Evolutionary conservation across 2,888 invertebrate species (phyloP).

Genomic region (Nowickia ferox): DNA sequence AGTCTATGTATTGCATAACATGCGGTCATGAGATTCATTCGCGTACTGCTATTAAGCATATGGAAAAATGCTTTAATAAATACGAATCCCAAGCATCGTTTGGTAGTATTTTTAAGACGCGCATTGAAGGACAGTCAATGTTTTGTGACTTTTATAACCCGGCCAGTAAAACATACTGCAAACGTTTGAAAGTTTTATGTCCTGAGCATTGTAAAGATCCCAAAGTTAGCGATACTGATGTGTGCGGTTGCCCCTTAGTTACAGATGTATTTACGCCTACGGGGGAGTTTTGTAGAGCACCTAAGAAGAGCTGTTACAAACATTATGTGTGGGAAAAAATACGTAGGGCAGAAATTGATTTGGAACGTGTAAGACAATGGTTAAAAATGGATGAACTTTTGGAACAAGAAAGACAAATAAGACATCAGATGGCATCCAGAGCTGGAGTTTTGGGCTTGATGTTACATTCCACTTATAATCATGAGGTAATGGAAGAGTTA

Average conservation of each 20-base stretch:
- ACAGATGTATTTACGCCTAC: constrained; percentile 92
- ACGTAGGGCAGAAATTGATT: constrained; percentile 95
- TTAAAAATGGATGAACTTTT: constrained; percentile 95
- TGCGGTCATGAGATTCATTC: constrained; percentile 98
- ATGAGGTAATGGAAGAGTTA: constrained; percentile 92
- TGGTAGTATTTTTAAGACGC: constrained; percentile 96
- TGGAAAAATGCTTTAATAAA: constrained; percentile 99
- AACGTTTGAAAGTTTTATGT: constrained; percentile 96
- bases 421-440: constrained; percentile 88
- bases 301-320: constrained; percentile 94
- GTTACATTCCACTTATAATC: constrained; percentile 98
- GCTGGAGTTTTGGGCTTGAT: constrained; percentile 96
- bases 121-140: constrained; percentile 97
- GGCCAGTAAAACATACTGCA: constrained; percentile 95
- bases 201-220: constrained; percentile 98
- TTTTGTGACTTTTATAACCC: constrained; percentile 98
- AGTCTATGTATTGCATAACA: constrained; percentile 96
- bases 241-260: constrained; percentile 96
- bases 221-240: constrained; percentile 92
- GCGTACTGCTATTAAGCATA: constrained; percentile 95
- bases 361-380: constrained; percentile 96
- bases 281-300: constrained; percentile 92
- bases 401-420: constrained; percentile 95
- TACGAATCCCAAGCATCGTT: constrained; percentile 98
- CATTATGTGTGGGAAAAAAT: constrained; percentile 99